Evolutionary conservation across 2,113 vertebrate species (phyloP).

Genomic region (Copsychus sechellarum): DNA sequence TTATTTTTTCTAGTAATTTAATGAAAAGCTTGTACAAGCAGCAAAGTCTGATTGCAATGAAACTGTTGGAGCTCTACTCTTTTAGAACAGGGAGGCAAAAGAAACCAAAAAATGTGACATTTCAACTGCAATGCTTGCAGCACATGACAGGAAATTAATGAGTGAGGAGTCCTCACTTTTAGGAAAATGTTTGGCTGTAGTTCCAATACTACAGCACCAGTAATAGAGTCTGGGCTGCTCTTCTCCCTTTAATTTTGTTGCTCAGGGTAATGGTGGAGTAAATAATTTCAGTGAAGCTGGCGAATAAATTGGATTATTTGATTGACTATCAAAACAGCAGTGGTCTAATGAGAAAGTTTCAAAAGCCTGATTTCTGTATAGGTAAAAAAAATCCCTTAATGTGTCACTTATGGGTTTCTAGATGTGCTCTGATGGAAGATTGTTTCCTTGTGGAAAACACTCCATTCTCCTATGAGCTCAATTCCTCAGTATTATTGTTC

Average conservation of each 20-base stretch:
- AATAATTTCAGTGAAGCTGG: background rate
- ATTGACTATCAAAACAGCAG: background rate
- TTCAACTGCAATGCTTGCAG: background rate
- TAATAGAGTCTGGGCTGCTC: background rate
- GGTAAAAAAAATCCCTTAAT: background rate
- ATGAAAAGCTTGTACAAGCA: constrained; percentile 38
- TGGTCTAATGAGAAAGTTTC: background rate
- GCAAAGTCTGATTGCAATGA: background rate
- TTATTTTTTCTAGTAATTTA: constrained; percentile 55
- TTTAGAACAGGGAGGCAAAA: background rate
- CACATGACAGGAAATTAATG: background rate
- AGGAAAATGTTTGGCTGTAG: background rate
- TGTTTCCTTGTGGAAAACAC: background rate
- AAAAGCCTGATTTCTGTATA: background rate
- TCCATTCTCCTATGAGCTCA: background rate
- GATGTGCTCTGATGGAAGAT: background rate
- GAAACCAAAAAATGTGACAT: background rate
- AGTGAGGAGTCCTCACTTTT: background rate
- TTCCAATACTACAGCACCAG: background rate
- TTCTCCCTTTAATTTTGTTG: background rate
- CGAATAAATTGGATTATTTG: background rate
- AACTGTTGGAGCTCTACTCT: background rate
- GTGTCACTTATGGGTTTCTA: background rate
- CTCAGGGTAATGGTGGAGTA: background rate
- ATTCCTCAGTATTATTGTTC: background rate